Percentiles rank a stretch among this genome's conserved stretches.
Conservation (phyloP, 2,113 vertebrate species). For the Lota lota region DNA sequence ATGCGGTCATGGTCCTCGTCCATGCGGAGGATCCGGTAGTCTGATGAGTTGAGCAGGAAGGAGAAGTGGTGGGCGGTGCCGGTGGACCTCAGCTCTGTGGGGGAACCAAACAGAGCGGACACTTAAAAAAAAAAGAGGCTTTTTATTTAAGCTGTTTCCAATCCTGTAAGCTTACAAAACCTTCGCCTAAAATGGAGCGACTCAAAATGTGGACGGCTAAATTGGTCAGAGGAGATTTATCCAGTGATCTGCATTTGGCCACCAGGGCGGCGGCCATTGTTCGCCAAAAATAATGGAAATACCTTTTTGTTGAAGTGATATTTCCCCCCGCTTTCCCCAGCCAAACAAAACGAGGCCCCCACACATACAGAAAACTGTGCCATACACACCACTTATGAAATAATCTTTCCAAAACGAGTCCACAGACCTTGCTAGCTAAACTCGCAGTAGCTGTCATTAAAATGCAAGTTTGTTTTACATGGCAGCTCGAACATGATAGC, state of each 20-base stretch:
- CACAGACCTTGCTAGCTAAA: constrained; percentile 26
- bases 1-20: constrained; percentile 98
- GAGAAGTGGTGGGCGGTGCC: constrained; percentile 95
- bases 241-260: constrained; percentile 34
- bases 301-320: constrained; percentile 15
- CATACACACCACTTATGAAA: constrained; percentile 3
- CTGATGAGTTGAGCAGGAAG: constrained; percentile 93
- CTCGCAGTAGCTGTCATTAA: constrained; percentile 29
- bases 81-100: constrained; percentile 87
- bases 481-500: not conserved
- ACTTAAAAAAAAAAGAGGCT: constrained; percentile 21
- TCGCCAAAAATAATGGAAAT: constrained; percentile 16
- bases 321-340: constrained; percentile 10
- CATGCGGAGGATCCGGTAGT: constrained; percentile 95
- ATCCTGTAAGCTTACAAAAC: constrained; percentile 22
- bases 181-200: not conserved
- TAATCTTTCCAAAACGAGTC: constrained; percentile 14
- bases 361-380: constrained; percentile 10
- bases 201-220: constrained; percentile 31
- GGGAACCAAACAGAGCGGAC: not conserved
- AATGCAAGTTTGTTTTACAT: constrained; percentile 12
- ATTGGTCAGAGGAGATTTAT: constrained; percentile 31
- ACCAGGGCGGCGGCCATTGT: not conserved
- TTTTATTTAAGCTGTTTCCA: constrained; percentile 25
- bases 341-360: constrained; percentile 1